Evolutionary conservation across 1,140 invertebrate species (phyloP).

Genomic region (Leptopilina clavipes): DNA sequence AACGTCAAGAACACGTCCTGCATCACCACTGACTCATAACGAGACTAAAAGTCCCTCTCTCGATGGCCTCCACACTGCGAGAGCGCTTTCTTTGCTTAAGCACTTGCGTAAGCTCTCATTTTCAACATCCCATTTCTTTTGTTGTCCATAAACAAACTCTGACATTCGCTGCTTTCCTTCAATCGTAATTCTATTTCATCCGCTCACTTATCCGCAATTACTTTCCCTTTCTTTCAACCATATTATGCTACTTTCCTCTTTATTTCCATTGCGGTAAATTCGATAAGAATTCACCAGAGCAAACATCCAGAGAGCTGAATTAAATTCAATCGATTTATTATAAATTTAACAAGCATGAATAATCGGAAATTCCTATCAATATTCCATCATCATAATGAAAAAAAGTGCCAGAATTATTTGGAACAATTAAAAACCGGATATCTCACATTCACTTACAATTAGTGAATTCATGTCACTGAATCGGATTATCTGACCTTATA

Average conservation of each 20-base stretch:
- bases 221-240: neutral
- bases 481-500: too few species aligned
- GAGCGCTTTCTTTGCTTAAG: conserved; percentile 40
- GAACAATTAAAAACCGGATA: too few species aligned
- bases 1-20: conserved; percentile 58
- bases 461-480: too few species aligned
- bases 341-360: too few species aligned
- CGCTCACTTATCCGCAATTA: neutral
- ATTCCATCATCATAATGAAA: too few species aligned
- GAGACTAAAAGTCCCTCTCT: conserved; percentile 49
- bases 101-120: conserved; percentile 48
- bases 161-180: conserved; percentile 38
- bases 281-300: too few species aligned
- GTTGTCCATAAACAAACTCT: conserved; percentile 40
- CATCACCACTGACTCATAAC: conserved; percentile 46
- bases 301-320: too few species aligned
- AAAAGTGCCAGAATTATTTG: too few species aligned
- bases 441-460: too few species aligned
- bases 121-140: conserved; percentile 23
- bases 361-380: too few species aligned
- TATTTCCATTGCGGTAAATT: neutral
- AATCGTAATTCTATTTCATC: conserved; percentile 8
- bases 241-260: neutral
- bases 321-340: too few species aligned
- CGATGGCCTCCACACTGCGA: conserved; percentile 37